These are phyloP conservation scores for Choreutis nemorana DNA, from an alignment of 2,888 invertebrate genomes.

Conservation along the genomic window DNA sequence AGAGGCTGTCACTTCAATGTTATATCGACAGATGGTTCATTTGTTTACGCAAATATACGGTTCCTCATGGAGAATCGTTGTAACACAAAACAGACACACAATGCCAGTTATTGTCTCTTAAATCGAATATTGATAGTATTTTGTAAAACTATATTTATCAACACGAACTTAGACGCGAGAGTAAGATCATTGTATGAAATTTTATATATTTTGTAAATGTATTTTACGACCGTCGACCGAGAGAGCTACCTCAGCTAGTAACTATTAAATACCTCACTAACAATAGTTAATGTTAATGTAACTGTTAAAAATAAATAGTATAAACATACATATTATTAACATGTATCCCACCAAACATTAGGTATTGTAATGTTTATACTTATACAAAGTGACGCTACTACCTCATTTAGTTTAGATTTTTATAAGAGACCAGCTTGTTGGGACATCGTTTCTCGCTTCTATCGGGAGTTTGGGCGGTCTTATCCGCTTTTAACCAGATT, in stretches of 20 bases:
- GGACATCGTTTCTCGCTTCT: no score
- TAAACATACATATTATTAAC: slow-evolving; percentile 30
- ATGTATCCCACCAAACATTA: slow-evolving; percentile 62
- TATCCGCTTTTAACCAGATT: no score
- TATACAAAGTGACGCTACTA: slow-evolving; percentile 56
- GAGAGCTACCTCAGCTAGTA: slow-evolving; percentile 49
- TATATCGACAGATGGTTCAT: no score
- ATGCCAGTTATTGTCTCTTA: no score
- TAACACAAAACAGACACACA: no score
- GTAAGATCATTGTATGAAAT: background rate
- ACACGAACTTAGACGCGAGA: background rate
- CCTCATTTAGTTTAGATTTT: slow-evolving; percentile 53
- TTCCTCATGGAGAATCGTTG: no score
- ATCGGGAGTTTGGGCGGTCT: no score
- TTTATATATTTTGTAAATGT: background rate
- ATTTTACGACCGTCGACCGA: slow-evolving; percentile 1
- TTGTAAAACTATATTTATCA: no score
- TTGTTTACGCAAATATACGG: no score
- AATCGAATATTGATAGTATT: no score
- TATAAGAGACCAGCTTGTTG: no score
- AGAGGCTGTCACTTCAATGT: no score
- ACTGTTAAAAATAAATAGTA: slow-evolving; percentile 44
- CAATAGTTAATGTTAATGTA: slow-evolving; percentile 49
- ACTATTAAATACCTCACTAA: slow-evolving; percentile 56
- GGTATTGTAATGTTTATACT: slow-evolving; percentile 38